These are phyloP conservation scores for Leptocoma aspasia DNA, from an alignment of 2,113 vertebrate species.

Conservation along the genomic window DNA sequence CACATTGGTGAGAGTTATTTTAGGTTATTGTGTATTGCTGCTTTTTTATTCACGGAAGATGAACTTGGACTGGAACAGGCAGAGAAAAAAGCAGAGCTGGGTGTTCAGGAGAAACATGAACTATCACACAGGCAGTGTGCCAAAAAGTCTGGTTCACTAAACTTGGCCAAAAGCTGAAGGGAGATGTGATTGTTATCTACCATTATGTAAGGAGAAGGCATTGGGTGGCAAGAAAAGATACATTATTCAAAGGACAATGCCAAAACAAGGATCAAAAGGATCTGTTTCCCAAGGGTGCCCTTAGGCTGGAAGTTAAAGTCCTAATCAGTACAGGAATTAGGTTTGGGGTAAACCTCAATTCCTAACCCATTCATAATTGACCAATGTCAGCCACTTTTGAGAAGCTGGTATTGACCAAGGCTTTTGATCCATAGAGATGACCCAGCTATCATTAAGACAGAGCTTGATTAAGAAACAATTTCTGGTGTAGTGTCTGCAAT, in stretches of 20 bases:
- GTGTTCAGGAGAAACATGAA: background rate
- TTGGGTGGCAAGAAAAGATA: background rate
- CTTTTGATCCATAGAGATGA: background rate
- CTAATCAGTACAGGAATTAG: conserved; percentile 7
- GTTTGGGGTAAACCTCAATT: background rate
- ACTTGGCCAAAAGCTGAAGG: background rate
- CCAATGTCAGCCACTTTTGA: background rate
- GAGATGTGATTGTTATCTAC: conserved; percentile 6
- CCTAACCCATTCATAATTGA: background rate
- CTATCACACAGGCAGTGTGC: background rate
- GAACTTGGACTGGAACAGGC: background rate
- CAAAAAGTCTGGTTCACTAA: background rate
- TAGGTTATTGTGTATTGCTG: background rate
- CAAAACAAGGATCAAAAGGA: background rate
- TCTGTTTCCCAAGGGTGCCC: background rate
- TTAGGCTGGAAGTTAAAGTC: background rate
- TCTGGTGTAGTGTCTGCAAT: background rate
- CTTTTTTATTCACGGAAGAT: background rate
- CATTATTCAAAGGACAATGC: background rate
- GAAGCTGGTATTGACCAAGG: background rate
- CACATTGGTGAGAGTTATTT: background rate
- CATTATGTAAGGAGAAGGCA: background rate
- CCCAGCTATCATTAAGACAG: background rate
- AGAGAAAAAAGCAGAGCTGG: background rate
- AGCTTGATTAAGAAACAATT: background rate